Evolutionary conservation across 2,888 invertebrate genomes (phyloP).

Genomic region (Philereme vetulata): DNA sequence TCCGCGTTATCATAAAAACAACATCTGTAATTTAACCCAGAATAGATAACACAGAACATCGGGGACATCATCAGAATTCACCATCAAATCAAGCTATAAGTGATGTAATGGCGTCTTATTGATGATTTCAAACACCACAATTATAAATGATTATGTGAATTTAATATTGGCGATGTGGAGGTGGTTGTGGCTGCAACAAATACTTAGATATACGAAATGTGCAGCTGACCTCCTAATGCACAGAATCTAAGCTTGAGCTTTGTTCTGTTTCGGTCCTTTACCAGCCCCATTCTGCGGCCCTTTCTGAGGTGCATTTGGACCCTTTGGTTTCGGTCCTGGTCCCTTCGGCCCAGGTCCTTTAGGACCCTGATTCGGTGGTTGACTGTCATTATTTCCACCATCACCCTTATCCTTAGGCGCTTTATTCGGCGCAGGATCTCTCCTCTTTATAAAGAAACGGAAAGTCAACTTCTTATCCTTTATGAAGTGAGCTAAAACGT

Average conservation of each 20-base stretch:
- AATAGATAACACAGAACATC: constrained; percentile 18
- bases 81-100: constrained; percentile 3
- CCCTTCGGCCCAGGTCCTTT: constrained; percentile 45
- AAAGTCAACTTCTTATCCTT: constrained; percentile 61
- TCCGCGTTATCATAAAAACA: constrained; percentile 34
- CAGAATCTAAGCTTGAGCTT: constrained; percentile 16
- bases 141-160: neutral
- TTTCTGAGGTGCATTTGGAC: constrained; percentile 28
- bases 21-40: constrained; percentile 28
- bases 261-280: constrained; percentile 32
- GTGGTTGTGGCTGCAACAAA: neutral
- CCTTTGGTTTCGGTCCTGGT: constrained; percentile 32
- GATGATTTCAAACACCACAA: neutral
- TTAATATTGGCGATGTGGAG: neutral
- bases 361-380: constrained; percentile 30
- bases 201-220: neutral
- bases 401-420: constrained; percentile 23
- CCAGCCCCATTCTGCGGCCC: constrained; percentile 29
- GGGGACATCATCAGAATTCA: constrained; percentile 5
- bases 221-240: neutral
- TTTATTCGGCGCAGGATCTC: constrained; percentile 17
- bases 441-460: constrained; percentile 59
- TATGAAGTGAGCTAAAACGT: constrained; percentile 58
- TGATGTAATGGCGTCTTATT: constrained; percentile 1
- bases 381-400: constrained; percentile 33